Evolutionary conservation across 2,797 vertebrate genomes (phyloP), one percentile per base, ranked within the genome.

Genomic region (Acipenser transmontanus): DNA sequence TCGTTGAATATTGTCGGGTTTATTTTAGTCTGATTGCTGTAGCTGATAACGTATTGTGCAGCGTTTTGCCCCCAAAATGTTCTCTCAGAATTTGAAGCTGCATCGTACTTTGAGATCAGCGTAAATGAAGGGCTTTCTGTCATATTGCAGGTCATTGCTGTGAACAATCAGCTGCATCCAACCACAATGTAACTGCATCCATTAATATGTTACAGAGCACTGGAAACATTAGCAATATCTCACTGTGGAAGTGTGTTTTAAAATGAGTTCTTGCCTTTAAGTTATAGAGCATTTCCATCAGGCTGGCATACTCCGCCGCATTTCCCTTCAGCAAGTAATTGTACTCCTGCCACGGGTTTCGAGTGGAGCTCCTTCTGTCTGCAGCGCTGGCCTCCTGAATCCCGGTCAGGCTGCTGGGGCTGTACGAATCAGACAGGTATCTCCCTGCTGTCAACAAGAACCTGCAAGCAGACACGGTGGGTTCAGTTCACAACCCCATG

Each of bases 331-430:
- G 89, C 11, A 99, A 92, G 71, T 97, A 99, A 81, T 96, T 98
- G 80, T 96, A 93, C 8, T 99, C 97, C 79, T 97, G 96, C 97
- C 97, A 99, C 3, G 95, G 96, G 77, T 98, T 99, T 82, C 86
- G 95, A 71, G 80, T 51, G 10, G 84, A 70, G 63, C 78, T 87
- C 82, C 89, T 96, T 83, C 89, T 93, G 61, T 95, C 93, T 0
- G 84, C 72, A 71, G 87, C 74, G 76, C 87, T 81, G 62, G 81
- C 77, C 14, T 98, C 96, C 79, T 96, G 95, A 71, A 98, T 89
- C 59, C 93, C 89, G 0, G 91, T 85, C 78, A 99, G 87, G 80
- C 93, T 98, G 70, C 94, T 92, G 14, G 97, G 95, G 81, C 95
- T 95, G 82, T 96, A 98, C 4, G 93, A 93, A 66, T 99, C 97